A percentile compares a stretch with the other conserved stretches of the same genome.
These are phyloP conservation scores for Eudasyphora cyanicolor DNA, from an alignment of 2,888 invertebrate species.

Conservation along the genomic window DNA sequence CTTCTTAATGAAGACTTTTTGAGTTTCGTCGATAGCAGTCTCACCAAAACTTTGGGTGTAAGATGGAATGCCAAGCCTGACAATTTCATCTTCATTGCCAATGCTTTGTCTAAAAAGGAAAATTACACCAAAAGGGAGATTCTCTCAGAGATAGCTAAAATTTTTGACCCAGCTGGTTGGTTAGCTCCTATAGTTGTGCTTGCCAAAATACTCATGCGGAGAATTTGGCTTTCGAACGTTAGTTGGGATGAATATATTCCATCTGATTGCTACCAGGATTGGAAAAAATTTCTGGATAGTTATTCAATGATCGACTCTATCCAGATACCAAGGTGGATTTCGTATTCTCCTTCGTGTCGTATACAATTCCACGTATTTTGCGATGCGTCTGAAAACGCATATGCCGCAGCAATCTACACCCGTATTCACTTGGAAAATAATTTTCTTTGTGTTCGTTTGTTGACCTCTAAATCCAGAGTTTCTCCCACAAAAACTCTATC, in stretches of 20 bases:
- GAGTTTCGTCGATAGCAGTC: constrained; percentile 3
- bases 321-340: neutral
- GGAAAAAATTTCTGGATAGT: neutral
- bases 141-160: constrained; percentile 55
- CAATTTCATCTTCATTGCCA: neutral
- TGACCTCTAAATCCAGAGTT: constrained; percentile 42
- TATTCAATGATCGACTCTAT: neutral
- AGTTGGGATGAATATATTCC: neutral
- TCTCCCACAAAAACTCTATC: constrained; percentile 29
- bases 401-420: neutral
- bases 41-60: neutral
- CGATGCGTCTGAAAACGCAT: neutral
- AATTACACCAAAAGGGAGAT: constrained; percentile 52
- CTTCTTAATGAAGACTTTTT: constrained; percentile 16
- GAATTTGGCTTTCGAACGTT: neutral
- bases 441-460: neutral
- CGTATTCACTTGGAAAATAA: neutral
- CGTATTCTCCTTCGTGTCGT: neutral
- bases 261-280: neutral
- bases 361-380: constrained; percentile 7
- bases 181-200: constrained; percentile 52
- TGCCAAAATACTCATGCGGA: constrained; percentile 45
- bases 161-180: constrained; percentile 62
- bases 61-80: neutral
- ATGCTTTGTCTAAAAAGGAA: too few species aligned